Percentiles rank a stretch among this genome's conserved stretches.
Conservation (phyloP, 2,888 invertebrate genomes). For the Hyposoter dolosus region DNA sequence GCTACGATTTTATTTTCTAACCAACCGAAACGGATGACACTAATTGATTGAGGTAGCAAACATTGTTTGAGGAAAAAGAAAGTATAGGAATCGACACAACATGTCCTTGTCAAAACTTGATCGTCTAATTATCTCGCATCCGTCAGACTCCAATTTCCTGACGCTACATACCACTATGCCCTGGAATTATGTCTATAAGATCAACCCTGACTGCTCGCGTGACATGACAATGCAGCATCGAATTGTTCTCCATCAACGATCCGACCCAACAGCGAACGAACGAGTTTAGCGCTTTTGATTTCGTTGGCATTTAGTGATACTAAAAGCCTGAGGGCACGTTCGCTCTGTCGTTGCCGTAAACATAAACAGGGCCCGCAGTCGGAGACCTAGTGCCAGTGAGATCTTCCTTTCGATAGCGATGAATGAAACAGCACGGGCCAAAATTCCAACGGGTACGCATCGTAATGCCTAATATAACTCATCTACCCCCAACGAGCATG, state of each 20-base stretch:
- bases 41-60: not conserved
- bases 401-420: slow-evolving; percentile 66
- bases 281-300: slow-evolving; percentile 32
- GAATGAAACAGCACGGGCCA: slow-evolving; percentile 64
- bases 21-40: not conserved
- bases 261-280: slow-evolving; percentile 79
- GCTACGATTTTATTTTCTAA: not conserved
- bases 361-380: slow-evolving; percentile 82
- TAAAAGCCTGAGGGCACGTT: slow-evolving; percentile 75
- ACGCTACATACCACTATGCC: not conserved
- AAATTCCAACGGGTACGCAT: slow-evolving; percentile 69
- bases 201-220: not conserved
- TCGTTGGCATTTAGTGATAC: slow-evolving; percentile 39
- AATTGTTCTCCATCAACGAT: slow-evolving; percentile 51
- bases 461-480: slow-evolving; percentile 65
- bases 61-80: not conserved
- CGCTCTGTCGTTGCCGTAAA: slow-evolving; percentile 83
- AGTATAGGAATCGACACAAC: not conserved
- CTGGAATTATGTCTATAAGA: not conserved
- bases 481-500: slow-evolving; percentile 56
- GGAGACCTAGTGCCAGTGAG: slow-evolving; percentile 68
- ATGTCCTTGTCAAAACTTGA: not conserved
- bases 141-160: not conserved
- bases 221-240: slow-evolving; percentile 24
- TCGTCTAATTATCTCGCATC: not conserved